A percentile compares a stretch with the other conserved stretches of the same genome.
phyloP scores from a whole-genome alignment of 2,113 vertebrate species.

The Microcebus lehilahytsara region DNA sequence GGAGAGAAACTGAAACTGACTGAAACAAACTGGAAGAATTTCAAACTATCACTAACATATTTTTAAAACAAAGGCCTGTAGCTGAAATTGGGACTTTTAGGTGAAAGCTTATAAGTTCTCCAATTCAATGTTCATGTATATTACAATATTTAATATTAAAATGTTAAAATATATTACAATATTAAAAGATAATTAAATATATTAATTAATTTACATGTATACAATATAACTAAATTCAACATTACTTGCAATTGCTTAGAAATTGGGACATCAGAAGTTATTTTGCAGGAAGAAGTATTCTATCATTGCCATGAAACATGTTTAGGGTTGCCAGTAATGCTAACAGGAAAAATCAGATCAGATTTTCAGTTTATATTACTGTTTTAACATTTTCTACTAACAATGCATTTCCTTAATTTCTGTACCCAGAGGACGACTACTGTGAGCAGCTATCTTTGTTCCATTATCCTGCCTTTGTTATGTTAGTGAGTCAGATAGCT shows the following conservation, averaged over 20 bases:
- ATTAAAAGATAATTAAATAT: neutral
- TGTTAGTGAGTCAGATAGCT: too few relatives aligned
- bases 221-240: neutral
- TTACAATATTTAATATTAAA: neutral
- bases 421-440: neutral
- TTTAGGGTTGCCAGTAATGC: neutral
- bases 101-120: neutral
- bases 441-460: neutral
- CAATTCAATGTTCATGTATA: neutral
- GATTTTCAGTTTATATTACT: neutral
- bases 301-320: neutral
- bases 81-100: neutral
- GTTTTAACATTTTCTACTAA: neutral
- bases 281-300: neutral
- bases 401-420: neutral
- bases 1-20: neutral
- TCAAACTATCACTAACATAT: neutral
- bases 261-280: neutral
- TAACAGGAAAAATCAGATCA: neutral
- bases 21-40: neutral
- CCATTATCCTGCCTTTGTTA: neutral
- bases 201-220: neutral
- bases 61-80: neutral
- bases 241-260: neutral
- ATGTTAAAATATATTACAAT: neutral